Evolutionary conservation across 2,888 invertebrate genomes (phyloP).

Genomic region (Microctonus hyperodae): DNA sequence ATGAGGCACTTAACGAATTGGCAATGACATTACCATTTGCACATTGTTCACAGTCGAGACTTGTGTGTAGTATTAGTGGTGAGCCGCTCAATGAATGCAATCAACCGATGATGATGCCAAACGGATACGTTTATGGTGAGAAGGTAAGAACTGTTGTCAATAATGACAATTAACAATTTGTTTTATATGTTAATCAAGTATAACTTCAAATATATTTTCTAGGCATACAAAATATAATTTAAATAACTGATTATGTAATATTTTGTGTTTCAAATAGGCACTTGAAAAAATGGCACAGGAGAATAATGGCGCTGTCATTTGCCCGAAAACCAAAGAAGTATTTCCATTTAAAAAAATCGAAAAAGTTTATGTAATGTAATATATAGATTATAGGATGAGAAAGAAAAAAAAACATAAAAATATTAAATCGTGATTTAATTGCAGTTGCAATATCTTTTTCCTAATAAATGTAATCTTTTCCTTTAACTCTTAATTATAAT

Average conservation of each 20-base stretch:
- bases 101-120: conserved; percentile 98
- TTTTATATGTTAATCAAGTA: no score
- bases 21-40: conserved; percentile 90
- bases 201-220: no score
- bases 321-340: conserved; percentile 92
- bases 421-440: not conserved
- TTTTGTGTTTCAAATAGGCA: conserved; percentile 72
- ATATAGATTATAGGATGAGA: no score
- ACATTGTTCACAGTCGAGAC: conserved; percentile 94
- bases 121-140: conserved; percentile 96
- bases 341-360: conserved; percentile 91
- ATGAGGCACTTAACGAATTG: conserved; percentile 84
- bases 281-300: conserved; percentile 88
- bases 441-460: not conserved
- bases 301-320: conserved; percentile 90
- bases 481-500: not conserved
- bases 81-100: conserved; percentile 96
- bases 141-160: conserved; percentile 67
- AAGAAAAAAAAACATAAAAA: no score
- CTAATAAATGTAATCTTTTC: not conserved
- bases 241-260: no score
- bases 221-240: not conserved
- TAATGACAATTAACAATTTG: not conserved
- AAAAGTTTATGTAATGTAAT: conserved; percentile 97
- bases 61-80: conserved; percentile 91